A percentile compares a stretch with the other conserved stretches of the same genome.
Evolutionary conservation across 1,140 invertebrate species (phyloP).

Genomic region (Cotesia typhae): DNA sequence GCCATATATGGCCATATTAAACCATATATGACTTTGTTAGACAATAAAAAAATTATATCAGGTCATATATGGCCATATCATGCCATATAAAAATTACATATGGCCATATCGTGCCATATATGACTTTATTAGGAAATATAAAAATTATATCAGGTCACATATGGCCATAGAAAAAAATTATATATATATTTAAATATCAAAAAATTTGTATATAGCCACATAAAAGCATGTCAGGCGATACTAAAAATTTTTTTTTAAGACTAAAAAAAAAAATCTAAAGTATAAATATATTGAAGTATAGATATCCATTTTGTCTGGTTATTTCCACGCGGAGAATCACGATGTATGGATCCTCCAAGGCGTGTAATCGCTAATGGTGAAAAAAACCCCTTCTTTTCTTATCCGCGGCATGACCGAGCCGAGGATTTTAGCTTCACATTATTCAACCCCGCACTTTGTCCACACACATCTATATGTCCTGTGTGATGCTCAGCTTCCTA

Average conservation of each 20-base stretch:
- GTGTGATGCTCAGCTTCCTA: not conserved
- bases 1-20: no score
- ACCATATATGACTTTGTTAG: no score
- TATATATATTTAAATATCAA: no score
- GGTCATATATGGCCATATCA: no score
- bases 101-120: no score
- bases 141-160: no score
- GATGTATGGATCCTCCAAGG: slow-evolving; percentile 56
- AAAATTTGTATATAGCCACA: no score
- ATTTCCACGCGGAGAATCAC: slow-evolving; percentile 58
- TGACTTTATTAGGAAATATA: no score
- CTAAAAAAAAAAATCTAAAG: slow-evolving; percentile 39
- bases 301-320: slow-evolving; percentile 61
- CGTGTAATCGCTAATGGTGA: slow-evolving; percentile 63
- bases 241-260: not conserved
- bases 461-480: not conserved
- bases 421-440: slow-evolving; percentile 8
- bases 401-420: slow-evolving; percentile 28
- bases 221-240: no score
- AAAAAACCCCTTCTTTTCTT: slow-evolving; percentile 48
- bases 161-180: no score
- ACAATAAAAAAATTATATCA: no score
- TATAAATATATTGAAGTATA: slow-evolving; percentile 52
- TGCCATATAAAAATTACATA: no score
- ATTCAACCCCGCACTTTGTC: slow-evolving; percentile 46